Conservation (phyloP, 1,140 invertebrate genomes). For the Nasonia vitripennis region DNA sequence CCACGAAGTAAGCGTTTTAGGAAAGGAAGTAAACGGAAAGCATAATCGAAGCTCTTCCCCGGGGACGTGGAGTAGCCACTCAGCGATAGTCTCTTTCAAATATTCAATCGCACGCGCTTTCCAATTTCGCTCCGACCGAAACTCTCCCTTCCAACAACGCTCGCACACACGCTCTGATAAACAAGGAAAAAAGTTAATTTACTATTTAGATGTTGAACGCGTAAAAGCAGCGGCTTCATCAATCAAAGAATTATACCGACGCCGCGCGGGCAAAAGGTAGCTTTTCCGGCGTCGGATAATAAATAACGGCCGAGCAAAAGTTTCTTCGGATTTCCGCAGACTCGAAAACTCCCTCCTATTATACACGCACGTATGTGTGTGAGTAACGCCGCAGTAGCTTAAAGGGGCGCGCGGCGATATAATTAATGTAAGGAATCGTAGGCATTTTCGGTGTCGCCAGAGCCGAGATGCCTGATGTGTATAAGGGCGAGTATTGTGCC, state of each 20-base stretch:
- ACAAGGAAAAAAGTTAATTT: not conserved
- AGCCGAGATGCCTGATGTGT: not conserved
- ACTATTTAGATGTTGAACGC: constrained; percentile 31
- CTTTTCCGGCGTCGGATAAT: constrained; percentile 38
- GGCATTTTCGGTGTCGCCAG: constrained; percentile 49
- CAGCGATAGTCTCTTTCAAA: not conserved
- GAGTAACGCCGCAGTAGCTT: constrained; percentile 21
- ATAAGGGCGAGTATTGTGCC: constrained; percentile 13
- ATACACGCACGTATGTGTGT: not conserved
- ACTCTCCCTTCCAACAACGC: not conserved
- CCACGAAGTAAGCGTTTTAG: no score
- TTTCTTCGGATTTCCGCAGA: constrained; percentile 24
- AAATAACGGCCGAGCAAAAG: constrained; percentile 45
- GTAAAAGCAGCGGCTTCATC: constrained; percentile 25
- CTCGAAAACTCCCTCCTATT: not conserved
- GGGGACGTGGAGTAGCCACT: not conserved
- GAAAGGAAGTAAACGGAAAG: not conserved
- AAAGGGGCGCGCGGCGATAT: constrained; percentile 60
- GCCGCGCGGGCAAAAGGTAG: constrained; percentile 42
- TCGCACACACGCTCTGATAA: not conserved
- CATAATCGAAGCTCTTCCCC: not conserved
- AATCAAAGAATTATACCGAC: constrained; percentile 45
- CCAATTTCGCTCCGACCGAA: no score
- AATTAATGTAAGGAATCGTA: constrained; percentile 64
- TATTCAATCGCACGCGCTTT: no score